Evolutionary conservation across 2,797 vertebrate species (phyloP).

Genomic region (Coendou prehensilis): DNA sequence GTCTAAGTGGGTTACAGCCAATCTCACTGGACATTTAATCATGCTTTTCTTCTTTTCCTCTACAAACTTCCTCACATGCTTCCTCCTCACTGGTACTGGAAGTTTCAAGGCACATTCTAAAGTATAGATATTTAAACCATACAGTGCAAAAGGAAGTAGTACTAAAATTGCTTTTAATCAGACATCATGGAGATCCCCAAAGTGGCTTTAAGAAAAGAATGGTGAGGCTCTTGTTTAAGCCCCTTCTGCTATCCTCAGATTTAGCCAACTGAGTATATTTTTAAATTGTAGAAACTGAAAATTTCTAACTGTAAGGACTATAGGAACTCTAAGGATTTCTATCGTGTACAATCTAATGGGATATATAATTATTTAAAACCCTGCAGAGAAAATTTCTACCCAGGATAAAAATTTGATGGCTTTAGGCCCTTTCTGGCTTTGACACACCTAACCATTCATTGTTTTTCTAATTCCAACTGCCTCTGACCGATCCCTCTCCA

Average conservation of each 20-base stretch:
- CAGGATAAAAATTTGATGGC: not conserved
- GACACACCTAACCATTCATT: not conserved
- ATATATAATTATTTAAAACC: not conserved
- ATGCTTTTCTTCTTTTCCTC: not conserved
- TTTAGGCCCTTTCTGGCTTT: not conserved
- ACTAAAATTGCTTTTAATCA: conserved; percentile 27
- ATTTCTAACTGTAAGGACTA: not conserved
- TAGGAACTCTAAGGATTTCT: not conserved
- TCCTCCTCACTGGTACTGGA: not conserved
- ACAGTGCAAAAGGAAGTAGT: not conserved
- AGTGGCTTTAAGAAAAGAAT: not conserved
- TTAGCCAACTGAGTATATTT: not conserved
- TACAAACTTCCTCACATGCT: not conserved
- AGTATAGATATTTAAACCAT: not conserved
- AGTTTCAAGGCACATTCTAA: not conserved
- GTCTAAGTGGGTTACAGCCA: too few species aligned
- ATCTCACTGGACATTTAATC: not conserved
- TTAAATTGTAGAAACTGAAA: conserved; percentile 56
- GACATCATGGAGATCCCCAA: conserved; percentile 29
- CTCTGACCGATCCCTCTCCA: too few species aligned
- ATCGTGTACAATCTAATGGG: not conserved
- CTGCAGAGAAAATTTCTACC: not conserved
- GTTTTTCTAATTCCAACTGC: not conserved
- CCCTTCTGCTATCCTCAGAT: not conserved
- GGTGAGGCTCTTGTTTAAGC: not conserved